These are phyloP conservation scores for Charaxes varanes DNA, from an alignment of 1,140 invertebrate species.

Conservation along the genomic window DNA sequence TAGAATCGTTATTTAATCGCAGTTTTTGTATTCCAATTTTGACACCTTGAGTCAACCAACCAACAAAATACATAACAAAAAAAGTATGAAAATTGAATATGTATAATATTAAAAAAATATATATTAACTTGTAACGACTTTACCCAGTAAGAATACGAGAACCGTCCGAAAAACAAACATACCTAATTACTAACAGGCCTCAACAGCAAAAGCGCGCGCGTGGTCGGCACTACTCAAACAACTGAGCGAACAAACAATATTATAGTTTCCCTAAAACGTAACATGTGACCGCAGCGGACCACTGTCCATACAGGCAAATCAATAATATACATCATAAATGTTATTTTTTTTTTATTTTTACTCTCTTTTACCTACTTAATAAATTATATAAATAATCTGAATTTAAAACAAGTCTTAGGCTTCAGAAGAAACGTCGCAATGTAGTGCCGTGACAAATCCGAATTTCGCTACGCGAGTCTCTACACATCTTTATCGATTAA, in stretches of 20 bases:
- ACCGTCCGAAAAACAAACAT: neutral
- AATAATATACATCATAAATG: conserved; percentile 56
- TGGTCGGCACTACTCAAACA: conserved; percentile 29
- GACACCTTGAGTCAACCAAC: too few species aligned
- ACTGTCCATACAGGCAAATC: conserved; percentile 36
- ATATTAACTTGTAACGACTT: too few species aligned
- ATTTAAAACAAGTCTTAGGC: conserved; percentile 71
- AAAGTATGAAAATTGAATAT: too few species aligned
- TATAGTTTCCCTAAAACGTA: conserved; percentile 31
- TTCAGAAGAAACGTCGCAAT: conserved; percentile 49
- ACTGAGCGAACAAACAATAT: conserved; percentile 36
- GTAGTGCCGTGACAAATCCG: conserved; percentile 43
- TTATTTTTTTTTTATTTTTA: conserved; percentile 23
- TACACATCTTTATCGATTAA: conserved; percentile 14
- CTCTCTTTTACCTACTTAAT: conserved; percentile 53
- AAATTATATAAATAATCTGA: conserved; percentile 72
- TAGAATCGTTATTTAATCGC: too few species aligned
- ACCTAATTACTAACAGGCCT: too few species aligned
- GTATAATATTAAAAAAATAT: too few species aligned
- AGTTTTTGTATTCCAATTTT: too few species aligned
- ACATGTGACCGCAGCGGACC: conserved; percentile 30
- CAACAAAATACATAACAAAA: too few species aligned
- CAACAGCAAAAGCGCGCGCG: conserved; percentile 5
- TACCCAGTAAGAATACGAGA: too few species aligned
- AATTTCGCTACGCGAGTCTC: conserved; percentile 29